Evolutionary conservation across 2,888 invertebrate genomes (phyloP).

Genomic region (Bellardia bayeri): DNA sequence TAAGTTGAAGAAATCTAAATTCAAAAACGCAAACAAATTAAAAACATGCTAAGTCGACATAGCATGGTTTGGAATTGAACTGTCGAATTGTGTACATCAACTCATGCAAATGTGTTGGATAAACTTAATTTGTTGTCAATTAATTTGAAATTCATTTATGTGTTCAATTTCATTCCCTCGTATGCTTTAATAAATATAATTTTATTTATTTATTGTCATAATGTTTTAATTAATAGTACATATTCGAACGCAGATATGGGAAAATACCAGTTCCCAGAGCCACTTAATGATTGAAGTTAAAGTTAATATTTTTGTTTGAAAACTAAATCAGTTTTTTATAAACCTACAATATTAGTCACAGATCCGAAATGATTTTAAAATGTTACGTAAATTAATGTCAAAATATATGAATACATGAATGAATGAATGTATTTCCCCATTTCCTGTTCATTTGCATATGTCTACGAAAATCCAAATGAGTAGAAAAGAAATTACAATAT

Average conservation of each 20-base stretch:
- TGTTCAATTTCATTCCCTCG: not conserved
- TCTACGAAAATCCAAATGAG: not conserved
- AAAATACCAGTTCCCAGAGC: not conserved
- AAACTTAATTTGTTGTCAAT: constrained; percentile 9
- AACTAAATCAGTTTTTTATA: not conserved
- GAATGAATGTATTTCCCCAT: not conserved
- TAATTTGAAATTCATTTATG: not conserved
- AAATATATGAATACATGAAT: not conserved
- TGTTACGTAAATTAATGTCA: not conserved
- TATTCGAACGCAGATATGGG: not conserved
- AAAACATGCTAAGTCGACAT: no score
- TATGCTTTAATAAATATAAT: not conserved
- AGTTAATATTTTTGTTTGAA: not conserved
- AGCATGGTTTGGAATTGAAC: no score
- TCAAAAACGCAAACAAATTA: no score
- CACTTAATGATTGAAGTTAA: not conserved
- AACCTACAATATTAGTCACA: not conserved
- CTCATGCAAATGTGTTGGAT: not conserved
- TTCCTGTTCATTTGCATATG: not conserved
- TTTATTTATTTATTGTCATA: not conserved
- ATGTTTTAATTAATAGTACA: not conserved
- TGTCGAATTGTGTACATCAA: not conserved
- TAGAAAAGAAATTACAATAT: not conserved
- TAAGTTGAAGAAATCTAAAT: no score
- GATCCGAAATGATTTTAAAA: not conserved